Evolutionary conservation across 2,888 invertebrate species (phyloP).

Genomic region (Pollenia amentaria): DNA sequence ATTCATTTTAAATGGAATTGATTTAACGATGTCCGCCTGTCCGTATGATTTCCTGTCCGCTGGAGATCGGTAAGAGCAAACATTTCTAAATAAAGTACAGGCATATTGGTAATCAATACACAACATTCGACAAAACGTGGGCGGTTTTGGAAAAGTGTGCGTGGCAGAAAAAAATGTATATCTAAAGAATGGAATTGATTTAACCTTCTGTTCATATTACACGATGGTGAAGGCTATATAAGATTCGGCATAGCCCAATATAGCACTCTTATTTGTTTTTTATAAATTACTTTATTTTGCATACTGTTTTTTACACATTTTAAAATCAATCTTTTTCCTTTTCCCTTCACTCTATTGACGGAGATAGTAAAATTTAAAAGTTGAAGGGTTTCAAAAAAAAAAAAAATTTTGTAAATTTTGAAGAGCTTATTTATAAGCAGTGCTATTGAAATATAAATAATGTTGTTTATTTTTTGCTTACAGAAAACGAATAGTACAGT

Average conservation of each 20-base stretch:
- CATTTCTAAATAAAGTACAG: too few species aligned
- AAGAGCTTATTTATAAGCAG: neutral
- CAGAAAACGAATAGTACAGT: neutral
- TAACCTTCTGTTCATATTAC: neutral
- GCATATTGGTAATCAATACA: too few species aligned
- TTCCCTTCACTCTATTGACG: neutral
- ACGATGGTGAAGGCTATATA: too few species aligned
- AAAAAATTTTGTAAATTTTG: neutral
- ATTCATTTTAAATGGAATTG: too few species aligned
- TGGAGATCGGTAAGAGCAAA: too few species aligned
- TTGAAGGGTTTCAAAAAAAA: constrained; percentile 33
- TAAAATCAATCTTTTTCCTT: neutral
- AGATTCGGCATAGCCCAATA: too few species aligned
- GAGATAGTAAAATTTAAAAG: neutral
- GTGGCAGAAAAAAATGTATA: too few species aligned
- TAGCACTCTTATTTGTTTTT: neutral
- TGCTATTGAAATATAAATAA: neutral
- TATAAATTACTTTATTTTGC: constrained; percentile 31
- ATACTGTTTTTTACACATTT: neutral
- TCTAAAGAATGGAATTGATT: too few species aligned
- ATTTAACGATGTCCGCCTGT: too few species aligned
- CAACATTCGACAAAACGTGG: too few species aligned
- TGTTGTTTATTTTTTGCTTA: neutral
- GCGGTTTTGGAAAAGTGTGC: too few species aligned
- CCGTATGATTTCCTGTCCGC: too few species aligned